Conservation (phyloP, 2,113 vertebrate genomes). For the Herpetotheres cachinnans region DNA sequence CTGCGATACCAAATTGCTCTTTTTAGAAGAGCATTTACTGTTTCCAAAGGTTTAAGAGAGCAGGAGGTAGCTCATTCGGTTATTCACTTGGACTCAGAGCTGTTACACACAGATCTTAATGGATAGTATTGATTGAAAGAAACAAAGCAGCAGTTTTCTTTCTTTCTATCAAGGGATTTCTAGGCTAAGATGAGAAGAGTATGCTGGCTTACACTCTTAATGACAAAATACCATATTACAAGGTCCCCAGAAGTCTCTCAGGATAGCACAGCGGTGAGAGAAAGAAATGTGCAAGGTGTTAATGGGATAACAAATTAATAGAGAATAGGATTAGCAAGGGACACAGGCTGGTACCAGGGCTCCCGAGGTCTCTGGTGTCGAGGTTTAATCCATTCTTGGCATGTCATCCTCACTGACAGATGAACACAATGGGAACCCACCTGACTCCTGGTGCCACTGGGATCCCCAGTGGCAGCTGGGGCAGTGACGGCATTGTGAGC, state of each 20-base stretch:
- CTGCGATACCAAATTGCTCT: conserved; percentile 19
- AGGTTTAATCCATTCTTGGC: background rate
- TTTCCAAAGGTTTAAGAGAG: conserved; percentile 47
- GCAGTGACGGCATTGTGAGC: rapidly evolving
- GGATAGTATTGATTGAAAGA: conserved; percentile 65
- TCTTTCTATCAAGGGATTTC: conserved; percentile 31
- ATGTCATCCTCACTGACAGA: background rate
- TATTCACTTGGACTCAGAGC: conserved; percentile 28
- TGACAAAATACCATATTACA: conserved; percentile 27
- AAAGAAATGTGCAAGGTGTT: conserved; percentile 26
- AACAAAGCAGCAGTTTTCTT: conserved; percentile 52
- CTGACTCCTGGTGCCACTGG: background rate
- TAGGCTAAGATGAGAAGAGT: conserved; percentile 14
- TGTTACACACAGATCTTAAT: conserved; percentile 65
- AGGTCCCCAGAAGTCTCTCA: conserved; percentile 13
- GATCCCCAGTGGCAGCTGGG: background rate
- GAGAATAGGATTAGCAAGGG: conserved; percentile 3
- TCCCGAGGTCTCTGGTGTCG: background rate
- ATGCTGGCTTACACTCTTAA: conserved; percentile 6
- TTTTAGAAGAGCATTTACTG: conserved; percentile 38
- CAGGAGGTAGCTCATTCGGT: conserved; percentile 44
- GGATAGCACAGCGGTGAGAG: background rate
- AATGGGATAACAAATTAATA: conserved; percentile 50
- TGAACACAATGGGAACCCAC: background rate
- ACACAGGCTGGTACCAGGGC: background rate